A percentile compares a stretch with the other conserved stretches of the same genome.
These are phyloP conservation scores for Lepus americanus DNA, from an alignment of 2,113 vertebrate species.

Conservation along the genomic window DNA sequence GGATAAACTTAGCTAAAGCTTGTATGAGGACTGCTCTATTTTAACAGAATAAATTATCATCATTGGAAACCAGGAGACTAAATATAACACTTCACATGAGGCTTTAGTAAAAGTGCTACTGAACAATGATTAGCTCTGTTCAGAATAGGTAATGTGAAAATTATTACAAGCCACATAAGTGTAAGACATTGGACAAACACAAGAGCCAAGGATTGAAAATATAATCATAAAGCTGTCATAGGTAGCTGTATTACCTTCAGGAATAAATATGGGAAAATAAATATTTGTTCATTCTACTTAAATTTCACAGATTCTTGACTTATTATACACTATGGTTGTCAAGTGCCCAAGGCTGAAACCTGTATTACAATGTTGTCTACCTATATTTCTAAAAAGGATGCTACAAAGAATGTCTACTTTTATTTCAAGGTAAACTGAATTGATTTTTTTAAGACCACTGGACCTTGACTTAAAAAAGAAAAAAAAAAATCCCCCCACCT, in stretches of 20 bases:
- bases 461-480: slow-evolving; percentile 35
- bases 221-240: neutral
- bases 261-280: slow-evolving; percentile 62
- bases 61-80: slow-evolving; percentile 13
- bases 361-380: neutral
- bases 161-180: neutral
- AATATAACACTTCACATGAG: neutral
- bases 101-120: neutral
- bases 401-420: slow-evolving; percentile 7
- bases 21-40: neutral
- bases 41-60: slow-evolving; percentile 5
- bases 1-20: neutral
- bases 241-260: neutral
- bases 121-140: slow-evolving; percentile 39
- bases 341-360: neutral
- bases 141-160: slow-evolving; percentile 25
- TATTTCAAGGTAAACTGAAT: slow-evolving; percentile 55
- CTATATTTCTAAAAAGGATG: slow-evolving; percentile 38
- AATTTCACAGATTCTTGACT: slow-evolving; percentile 34
- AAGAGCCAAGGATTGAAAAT: slow-evolving; percentile 6
- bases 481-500: neutral
- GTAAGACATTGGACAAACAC: neutral
- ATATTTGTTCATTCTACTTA: neutral
- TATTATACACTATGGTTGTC: neutral
- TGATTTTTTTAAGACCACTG: slow-evolving; percentile 35